Evolutionary conservation across 2,888 invertebrate species (phyloP).

Genomic region (Tolmerus cingulatus): DNA sequence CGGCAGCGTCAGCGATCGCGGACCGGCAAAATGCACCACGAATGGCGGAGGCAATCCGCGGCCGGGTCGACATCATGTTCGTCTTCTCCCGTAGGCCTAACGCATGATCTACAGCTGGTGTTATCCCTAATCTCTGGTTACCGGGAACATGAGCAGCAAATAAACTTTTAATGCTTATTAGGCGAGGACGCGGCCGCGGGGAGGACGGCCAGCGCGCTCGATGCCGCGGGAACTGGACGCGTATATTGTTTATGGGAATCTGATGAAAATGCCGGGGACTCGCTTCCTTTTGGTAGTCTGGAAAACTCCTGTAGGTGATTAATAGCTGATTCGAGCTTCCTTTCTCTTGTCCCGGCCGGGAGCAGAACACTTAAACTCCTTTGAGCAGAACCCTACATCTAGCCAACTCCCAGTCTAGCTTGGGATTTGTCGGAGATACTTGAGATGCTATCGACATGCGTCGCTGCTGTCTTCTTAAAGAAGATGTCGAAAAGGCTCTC

Average conservation of each 20-base stretch:
- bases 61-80: not conserved
- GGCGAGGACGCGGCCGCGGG: not conserved
- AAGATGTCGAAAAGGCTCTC: not conserved
- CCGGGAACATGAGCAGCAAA: conserved; percentile 15
- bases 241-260: conserved; percentile 33
- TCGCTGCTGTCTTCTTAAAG: not conserved
- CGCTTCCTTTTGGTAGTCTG: conserved; percentile 34
- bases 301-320: conserved; percentile 26
- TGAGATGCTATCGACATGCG: not conserved
- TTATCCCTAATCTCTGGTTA: conserved; percentile 35
- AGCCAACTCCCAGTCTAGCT: not conserved
- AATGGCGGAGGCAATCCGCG: not conserved
- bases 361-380: not conserved
- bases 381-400: not conserved
- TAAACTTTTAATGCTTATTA: conserved; percentile 22
- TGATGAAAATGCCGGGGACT: conserved; percentile 17
- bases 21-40: not conserved
- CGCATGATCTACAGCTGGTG: conserved; percentile 27
- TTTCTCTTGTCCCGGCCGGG: not conserved
- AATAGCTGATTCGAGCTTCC: not conserved
- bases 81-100: conserved; percentile 22
- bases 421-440: not conserved
- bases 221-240: not conserved
- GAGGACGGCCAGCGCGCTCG: not conserved
- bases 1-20: not conserved